These are phyloP conservation scores for Nematolebias whitei DNA, from an alignment of 2,113 vertebrate species.

Conservation along the genomic window DNA sequence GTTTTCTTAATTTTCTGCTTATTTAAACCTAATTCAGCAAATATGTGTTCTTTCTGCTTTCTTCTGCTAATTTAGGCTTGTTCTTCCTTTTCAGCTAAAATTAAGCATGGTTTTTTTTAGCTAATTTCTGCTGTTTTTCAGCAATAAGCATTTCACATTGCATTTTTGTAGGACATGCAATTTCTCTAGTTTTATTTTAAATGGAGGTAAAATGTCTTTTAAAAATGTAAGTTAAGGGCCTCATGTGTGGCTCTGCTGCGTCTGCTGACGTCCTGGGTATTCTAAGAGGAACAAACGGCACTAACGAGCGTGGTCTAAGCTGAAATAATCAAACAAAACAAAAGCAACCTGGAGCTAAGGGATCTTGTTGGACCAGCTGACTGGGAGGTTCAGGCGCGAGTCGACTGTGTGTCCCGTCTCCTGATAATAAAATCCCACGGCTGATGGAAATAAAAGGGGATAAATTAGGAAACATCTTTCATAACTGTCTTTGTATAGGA, in stretches of 20 bases:
- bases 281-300: slow-evolving; percentile 40
- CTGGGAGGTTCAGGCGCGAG: background rate
- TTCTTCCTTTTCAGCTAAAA: no score
- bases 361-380: slow-evolving; percentile 6
- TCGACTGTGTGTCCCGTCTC: slow-evolving; percentile 18
- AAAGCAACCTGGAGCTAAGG: slow-evolving; percentile 10
- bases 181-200: background rate
- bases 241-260: slow-evolving; percentile 29
- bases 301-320: slow-evolving; percentile 49
- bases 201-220: slow-evolving; percentile 15
- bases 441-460: slow-evolving; percentile 8
- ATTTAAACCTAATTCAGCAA: no score
- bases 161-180: no score
- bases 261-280: slow-evolving; percentile 15
- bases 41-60: no score
- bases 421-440: slow-evolving; percentile 8
- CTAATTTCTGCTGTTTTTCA: no score
- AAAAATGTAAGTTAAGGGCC: slow-evolving; percentile 22
- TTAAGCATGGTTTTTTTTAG: no score
- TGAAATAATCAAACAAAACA: slow-evolving; percentile 61
- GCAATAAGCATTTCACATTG: no score
- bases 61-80: no score
- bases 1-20: no score
- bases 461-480: slow-evolving; percentile 22
- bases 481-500: slow-evolving; percentile 9